Evolutionary conservation across 2,888 invertebrate species (phyloP), one percentile per base, ranked within the genome.

Genomic region (Aromia moschata): DNA sequence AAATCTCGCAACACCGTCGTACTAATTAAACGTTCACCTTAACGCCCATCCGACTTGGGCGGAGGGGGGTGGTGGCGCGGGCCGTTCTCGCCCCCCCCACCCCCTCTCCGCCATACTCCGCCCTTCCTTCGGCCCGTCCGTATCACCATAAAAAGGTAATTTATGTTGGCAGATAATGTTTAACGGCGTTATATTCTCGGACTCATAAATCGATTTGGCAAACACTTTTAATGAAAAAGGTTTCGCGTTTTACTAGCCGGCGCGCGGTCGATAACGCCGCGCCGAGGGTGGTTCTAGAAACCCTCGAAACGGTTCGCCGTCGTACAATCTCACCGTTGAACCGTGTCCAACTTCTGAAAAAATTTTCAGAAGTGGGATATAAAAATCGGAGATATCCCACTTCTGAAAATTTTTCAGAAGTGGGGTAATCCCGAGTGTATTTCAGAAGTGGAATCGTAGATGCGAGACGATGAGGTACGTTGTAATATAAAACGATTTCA

Each of bases 201-300:
- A 59, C 64, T 64, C 64, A 64, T 69, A 69, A 67, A 70, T 70
- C 71, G 70, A 70, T 68, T 68, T 63, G 58, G 70, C 69, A 70
- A 69, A 70, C 71, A 71, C 64, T 67, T 71, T 68, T 70, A 68
- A 67, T 68, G 68, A 64, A 68, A 71, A 67, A 69, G 65, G 62
- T 67, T 68, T 67, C 65, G 65, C 67, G 65, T 70, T 64, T 62
- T 68, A 38, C 49, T 38, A 25, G 25, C 49, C 38, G n/a, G n/a
- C 2, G 14, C 9, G 15, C 38, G 49, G 38, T 49, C 49, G 49
- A 49, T 49, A 49, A 10, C 33, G 33, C 25, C 25, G 25, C 25
- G 25, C 25, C 25, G 25, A n/a, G n/a, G n/a, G n/a, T n/a, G n/a
- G n/a, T n/a, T n/a, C n/a, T n/a, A n/a, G n/a, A n/a, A n/a, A n/a